These are phyloP conservation scores for Emydura subglobosa DNA, from an alignment of 2,113 vertebrate species.

Conservation along the genomic window DNA sequence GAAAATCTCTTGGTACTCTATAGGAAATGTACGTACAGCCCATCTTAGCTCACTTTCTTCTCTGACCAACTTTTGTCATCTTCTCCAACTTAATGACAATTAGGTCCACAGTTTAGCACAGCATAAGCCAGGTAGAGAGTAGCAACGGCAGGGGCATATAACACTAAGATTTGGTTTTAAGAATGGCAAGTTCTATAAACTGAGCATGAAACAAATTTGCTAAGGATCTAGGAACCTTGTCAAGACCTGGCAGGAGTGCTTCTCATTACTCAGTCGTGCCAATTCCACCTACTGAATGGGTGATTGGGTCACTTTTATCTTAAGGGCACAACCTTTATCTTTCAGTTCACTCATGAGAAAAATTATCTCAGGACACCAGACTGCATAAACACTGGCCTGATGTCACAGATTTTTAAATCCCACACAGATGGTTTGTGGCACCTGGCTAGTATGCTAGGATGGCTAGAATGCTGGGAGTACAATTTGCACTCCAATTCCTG, in stretches of 20 bases:
- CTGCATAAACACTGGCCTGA: background rate
- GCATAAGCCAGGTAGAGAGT: slow-evolving; percentile 56
- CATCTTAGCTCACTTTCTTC: background rate
- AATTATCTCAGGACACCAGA: background rate
- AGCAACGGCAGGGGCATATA: slow-evolving; percentile 42
- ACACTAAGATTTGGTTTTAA: background rate
- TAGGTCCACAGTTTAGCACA: background rate
- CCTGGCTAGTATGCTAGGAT: background rate
- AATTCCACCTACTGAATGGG: background rate
- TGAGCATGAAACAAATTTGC: background rate
- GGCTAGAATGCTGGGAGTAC: background rate
- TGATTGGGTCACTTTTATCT: background rate
- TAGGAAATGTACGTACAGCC: slow-evolving; percentile 59
- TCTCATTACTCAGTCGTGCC: background rate
- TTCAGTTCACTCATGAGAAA: background rate
- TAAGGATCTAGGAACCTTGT: background rate
- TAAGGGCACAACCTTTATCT: background rate
- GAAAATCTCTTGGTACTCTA: background rate
- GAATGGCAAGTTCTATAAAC: background rate
- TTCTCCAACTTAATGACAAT: slow-evolving; percentile 50
- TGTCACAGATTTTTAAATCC: background rate
- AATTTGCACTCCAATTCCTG: background rate
- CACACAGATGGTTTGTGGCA: background rate
- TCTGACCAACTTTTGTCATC: slow-evolving; percentile 44
- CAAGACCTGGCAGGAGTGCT: background rate